Percentiles rank a stretch among this genome's conserved stretches.
These are phyloP conservation scores for Gambelia wislizenii DNA, from an alignment of 2,797 vertebrate genomes.

Conservation along the genomic window DNA sequence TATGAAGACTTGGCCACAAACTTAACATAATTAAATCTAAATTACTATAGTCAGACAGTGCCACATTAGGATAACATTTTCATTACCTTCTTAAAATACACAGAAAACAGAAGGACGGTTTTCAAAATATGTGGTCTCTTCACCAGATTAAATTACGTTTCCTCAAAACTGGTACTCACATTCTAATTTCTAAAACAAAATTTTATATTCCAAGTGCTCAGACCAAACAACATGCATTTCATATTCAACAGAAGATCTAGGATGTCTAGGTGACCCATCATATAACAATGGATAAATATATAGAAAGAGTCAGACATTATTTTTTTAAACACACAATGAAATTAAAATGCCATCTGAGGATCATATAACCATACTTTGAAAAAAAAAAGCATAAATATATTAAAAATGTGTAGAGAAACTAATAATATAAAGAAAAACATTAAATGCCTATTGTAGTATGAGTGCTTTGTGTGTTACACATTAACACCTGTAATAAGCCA, in stretches of 20 bases:
- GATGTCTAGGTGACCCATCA: neutral
- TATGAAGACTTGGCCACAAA: conserved; percentile 41
- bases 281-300: neutral
- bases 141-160: conserved; percentile 9
- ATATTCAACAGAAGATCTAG: conserved; percentile 28
- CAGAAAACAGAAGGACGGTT: conserved; percentile 12
- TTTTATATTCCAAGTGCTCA: neutral
- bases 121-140: conserved; percentile 16
- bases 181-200: conserved; percentile 38
- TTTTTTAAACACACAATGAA: neutral
- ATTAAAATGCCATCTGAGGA: neutral
- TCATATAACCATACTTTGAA: neutral
- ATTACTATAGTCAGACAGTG: neutral
- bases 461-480: conserved; percentile 7
- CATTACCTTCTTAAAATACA: conserved; percentile 31
- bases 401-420: neutral
- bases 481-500: conserved; percentile 50
- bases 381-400: neutral
- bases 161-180: conserved; percentile 47
- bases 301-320: neutral
- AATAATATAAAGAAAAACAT: conserved; percentile 48
- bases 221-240: conserved; percentile 4
- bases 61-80: conserved; percentile 45
- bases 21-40: conserved; percentile 23
- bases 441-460: conserved; percentile 8